Evolutionary conservation across 2,113 vertebrate genomes (phyloP).

Genomic region (Apteryx mantelli): DNA sequence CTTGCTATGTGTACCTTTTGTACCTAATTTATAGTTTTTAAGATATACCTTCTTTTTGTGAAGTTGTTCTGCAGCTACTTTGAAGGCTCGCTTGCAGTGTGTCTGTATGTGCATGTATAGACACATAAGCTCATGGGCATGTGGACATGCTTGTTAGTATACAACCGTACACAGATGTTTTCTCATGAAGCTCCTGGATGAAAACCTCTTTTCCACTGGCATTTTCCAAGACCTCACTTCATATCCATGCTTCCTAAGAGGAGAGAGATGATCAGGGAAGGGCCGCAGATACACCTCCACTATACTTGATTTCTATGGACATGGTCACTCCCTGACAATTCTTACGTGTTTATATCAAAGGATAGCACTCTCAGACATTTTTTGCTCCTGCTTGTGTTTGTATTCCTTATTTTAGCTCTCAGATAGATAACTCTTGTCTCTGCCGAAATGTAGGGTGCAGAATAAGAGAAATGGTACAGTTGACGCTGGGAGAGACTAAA

Average conservation of each 20-base stretch:
- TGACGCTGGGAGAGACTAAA: background rate
- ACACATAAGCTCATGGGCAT: background rate
- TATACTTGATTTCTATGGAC: background rate
- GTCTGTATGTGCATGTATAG: background rate
- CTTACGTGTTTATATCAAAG: background rate
- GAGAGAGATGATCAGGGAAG: background rate
- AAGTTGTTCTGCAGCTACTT: background rate
- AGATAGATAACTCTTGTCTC: background rate
- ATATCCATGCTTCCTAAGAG: background rate
- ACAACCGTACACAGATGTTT: background rate
- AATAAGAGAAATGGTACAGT: background rate
- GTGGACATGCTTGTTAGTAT: background rate
- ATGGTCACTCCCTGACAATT: background rate
- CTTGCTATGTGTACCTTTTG: background rate
- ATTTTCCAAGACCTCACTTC: background rate
- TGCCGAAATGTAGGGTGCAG: background rate
- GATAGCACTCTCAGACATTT: background rate
- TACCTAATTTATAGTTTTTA: background rate
- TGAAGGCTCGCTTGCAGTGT: background rate
- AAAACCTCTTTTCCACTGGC: background rate
- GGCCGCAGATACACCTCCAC: background rate
- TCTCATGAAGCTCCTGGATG: background rate
- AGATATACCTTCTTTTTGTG: background rate
- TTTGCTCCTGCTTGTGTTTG: background rate
- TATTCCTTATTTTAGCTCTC: background rate